Base-by-base conservation (phyloP, 1,140 invertebrate species). In the Pseudomyrmex sp. region DNA sequence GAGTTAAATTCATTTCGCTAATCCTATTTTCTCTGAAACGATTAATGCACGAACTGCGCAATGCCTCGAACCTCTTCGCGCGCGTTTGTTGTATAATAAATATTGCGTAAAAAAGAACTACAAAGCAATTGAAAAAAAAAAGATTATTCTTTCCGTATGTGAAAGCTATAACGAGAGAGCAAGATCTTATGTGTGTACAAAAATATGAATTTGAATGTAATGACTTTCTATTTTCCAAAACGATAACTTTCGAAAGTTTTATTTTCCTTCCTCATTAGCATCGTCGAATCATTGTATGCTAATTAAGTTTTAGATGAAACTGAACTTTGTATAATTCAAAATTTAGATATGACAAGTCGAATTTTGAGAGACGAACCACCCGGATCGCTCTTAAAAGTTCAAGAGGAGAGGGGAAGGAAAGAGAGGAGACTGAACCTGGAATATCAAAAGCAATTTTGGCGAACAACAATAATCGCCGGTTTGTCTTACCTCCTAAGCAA, bases 401-500 rank as follows among this genome's bases (percentile, higher is more conserved):
- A 4, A 35, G 4, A 7, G 5, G 5, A 35, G 4, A 7, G 35
- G 5, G 5, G 5, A 2, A 0, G 35, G 35, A 35, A 7, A 35
- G 35, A 7, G 35, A 7, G 5, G 5, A 35, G 59, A 23, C n/a
- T 44, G 12, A 23, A 20, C n/a, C 15, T 8, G 44, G 52, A 13
- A 20, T 54, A 80, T 61, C 76, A 72, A 15, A 68, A n/a, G 74
- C 62, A 66, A 77, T 66, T 50, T 68, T 56, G 62, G n/a, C 8
- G 12, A 59, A 80, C 76, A 59, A 80, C 76, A 79, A 79, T 72
- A 10, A 12, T 56, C 44, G 62, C 12, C 44, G 13, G 18, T 63
- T n/a, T 26, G 87, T 92, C 26, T 26, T 96, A 93, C 97, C 98
- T 91, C 98, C 98, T 2, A 99, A 95, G 94, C 99, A 99, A 62